A percentile compares a stretch with the other conserved stretches of the same genome.
These are phyloP conservation scores for Stylophora pistillata DNA, from an alignment of 64 coral and sea anemone species.

Conservation along the genomic window DNA sequence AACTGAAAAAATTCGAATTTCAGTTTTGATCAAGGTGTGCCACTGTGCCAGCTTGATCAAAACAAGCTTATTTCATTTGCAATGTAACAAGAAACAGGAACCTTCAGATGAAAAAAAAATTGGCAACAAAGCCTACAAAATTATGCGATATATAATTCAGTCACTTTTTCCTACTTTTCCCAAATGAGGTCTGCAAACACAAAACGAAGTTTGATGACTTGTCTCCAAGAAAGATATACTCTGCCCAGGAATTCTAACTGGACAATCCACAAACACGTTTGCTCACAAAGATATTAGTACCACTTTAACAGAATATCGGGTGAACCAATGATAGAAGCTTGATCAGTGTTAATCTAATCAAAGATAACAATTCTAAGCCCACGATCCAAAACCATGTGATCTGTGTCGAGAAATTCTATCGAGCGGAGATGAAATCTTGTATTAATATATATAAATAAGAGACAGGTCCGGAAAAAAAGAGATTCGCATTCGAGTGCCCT, in stretches of 20 bases:
- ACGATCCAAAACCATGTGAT: background rate
- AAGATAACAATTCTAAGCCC: background rate
- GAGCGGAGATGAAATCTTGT: background rate
- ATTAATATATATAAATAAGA: background rate
- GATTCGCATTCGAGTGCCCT: background rate
- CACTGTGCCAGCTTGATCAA: background rate
- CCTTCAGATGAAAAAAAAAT: background rate
- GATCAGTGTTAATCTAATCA: background rate
- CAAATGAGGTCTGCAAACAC: background rate
- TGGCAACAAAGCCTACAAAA: background rate
- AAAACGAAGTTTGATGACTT: too few relatives aligned
- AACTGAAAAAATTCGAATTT: conserved; percentile 1
- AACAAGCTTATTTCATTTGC: conserved; percentile 4
- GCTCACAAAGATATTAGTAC: background rate
- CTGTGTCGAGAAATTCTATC: background rate
- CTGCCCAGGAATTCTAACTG: background rate
- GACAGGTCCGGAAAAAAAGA: background rate
- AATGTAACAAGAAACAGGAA: background rate
- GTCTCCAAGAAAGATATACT: background rate
- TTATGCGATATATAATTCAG: background rate
- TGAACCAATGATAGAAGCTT: background rate
- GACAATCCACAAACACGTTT: background rate
- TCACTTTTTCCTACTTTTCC: background rate
- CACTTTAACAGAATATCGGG: background rate
- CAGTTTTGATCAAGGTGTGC: background rate